phyloP scores from a whole-genome alignment of 2,113 vertebrate species.

The Bos indicus region DNA sequence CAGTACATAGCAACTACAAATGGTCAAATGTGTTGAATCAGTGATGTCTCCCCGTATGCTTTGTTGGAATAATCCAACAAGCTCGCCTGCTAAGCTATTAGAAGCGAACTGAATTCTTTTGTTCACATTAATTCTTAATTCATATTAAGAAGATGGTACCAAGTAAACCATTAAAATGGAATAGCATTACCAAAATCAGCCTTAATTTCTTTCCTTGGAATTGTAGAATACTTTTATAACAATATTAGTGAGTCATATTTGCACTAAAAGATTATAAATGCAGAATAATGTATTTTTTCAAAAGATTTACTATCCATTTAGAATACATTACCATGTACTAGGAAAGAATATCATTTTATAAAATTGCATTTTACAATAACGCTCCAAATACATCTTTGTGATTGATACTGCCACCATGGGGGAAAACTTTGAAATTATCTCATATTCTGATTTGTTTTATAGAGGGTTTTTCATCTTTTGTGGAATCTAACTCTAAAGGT shows the following conservation, averaged over 20 bases:
- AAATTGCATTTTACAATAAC: neutral
- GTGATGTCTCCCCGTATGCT: neutral
- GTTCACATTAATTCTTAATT: neutral
- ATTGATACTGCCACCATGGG: neutral
- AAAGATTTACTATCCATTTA: neutral
- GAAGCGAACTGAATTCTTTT: conserved; percentile 11
- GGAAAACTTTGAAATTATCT: neutral
- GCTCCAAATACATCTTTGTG: conserved; percentile 3
- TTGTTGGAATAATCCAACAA: neutral
- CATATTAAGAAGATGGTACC: neutral
- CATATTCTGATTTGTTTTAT: neutral
- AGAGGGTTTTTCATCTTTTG: neutral
- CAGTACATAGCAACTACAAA: neutral
- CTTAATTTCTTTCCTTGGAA: neutral
- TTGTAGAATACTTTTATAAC: neutral
- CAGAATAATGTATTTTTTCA: neutral
- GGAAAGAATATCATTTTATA: conserved; percentile 8
- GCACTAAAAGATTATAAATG: neutral
- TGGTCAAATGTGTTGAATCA: neutral
- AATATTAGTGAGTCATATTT: conserved; percentile 8
- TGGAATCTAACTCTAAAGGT: neutral
- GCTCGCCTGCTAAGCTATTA: neutral
- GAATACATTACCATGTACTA: neutral
- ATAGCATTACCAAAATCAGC: neutral
- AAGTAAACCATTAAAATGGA: neutral